These are phyloP conservation scores for Anagyrus pseudococci DNA, from an alignment of 2,888 invertebrate species.

Conservation along the genomic window DNA sequence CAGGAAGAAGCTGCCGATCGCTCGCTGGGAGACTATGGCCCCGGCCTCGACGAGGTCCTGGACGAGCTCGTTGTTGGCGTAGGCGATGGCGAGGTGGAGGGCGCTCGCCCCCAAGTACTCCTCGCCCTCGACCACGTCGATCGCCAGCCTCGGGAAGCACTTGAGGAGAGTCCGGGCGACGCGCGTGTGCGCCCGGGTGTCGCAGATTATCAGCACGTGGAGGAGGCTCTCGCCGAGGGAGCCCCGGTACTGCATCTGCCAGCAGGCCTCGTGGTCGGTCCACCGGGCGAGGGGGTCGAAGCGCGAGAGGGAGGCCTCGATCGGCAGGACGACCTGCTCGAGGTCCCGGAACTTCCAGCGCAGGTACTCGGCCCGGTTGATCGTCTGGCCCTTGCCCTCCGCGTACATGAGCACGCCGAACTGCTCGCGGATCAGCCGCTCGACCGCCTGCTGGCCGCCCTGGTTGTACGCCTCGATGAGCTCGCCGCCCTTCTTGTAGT, in stretches of 20 bases:
- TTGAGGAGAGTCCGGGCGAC: conserved; percentile 89
- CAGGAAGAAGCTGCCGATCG: conserved; percentile 94
- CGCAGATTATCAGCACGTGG: conserved; percentile 94
- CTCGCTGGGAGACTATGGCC: conserved; percentile 90
- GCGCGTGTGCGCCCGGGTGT: conserved; percentile 83
- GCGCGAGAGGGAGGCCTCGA: conserved; percentile 83
- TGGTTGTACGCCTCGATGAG: conserved; percentile 85
- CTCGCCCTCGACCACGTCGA: conserved; percentile 96
- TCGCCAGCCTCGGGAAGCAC: conserved; percentile 83
- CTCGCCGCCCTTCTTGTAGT: conserved; percentile 91
- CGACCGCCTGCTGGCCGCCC: conserved; percentile 84
- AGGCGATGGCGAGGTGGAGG: conserved; percentile 94
- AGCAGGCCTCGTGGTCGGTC: conserved; percentile 92
- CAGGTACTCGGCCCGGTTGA: conserved; percentile 86
- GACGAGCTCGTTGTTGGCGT: conserved; percentile 93
- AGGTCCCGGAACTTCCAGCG: conserved; percentile 90
- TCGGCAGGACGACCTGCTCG: conserved; percentile 81
- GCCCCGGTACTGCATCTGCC: conserved; percentile 97
- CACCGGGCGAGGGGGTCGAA: conserved; percentile 89
- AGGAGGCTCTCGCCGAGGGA: conserved; percentile 93
- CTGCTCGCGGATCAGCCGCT: conserved; percentile 83
- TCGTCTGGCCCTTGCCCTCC: conserved; percentile 82
- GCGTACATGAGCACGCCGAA: conserved; percentile 89
- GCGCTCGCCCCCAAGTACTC: conserved; percentile 96
- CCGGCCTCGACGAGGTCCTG: conserved; percentile 92